A percentile compares a stretch with the other conserved stretches of the same genome.
Conservation (phyloP, 2,888 invertebrate genomes). For the Syrista parreyssii region DNA sequence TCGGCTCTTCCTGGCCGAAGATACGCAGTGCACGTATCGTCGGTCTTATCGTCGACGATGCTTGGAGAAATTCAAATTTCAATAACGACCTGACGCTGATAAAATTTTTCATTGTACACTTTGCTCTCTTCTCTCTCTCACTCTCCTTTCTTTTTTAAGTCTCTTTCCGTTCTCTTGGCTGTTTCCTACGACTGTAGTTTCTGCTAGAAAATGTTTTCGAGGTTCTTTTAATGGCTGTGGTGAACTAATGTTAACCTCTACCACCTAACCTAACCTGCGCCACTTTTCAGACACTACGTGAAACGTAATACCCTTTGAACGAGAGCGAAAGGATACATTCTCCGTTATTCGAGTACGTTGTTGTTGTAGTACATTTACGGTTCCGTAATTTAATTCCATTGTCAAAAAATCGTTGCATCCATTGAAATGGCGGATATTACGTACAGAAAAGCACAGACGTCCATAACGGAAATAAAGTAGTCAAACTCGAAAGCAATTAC, state of each 20-base stretch:
- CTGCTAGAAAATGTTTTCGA: neutral
- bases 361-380: neutral
- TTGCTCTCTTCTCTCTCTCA: neutral
- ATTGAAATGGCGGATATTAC: neutral
- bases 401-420: neutral
- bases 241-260: neutral
- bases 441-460: neutral
- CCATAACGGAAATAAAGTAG: neutral
- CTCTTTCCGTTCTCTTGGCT: neutral
- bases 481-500: neutral
- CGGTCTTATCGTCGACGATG: neutral
- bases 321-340: neutral
- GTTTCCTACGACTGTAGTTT: neutral
- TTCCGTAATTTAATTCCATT: neutral
- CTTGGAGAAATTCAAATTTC: neutral
- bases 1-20: neutral
- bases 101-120: neutral
- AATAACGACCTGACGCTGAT: neutral
- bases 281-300: neutral
- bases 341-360: neutral
- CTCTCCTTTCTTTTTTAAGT: neutral
- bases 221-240: neutral
- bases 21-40: neutral
- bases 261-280: neutral
- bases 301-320: neutral